Evolutionary conservation across 1,140 invertebrate genomes (phyloP).

Genomic region (Bombyx mandarina): DNA sequence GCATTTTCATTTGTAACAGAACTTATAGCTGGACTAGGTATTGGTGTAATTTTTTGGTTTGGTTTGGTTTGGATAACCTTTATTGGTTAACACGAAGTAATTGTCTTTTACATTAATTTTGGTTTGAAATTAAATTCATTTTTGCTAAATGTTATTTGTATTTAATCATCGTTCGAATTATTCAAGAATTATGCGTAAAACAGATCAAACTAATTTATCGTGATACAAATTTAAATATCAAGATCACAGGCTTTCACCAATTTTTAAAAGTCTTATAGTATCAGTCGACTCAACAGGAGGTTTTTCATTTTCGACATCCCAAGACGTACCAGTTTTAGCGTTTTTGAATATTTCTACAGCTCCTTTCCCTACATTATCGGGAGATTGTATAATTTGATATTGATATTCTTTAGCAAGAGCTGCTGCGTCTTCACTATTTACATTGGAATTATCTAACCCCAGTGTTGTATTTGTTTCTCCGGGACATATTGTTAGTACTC

Average conservation of each 20-base stretch:
- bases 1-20: too few species aligned
- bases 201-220: not conserved
- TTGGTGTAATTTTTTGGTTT: too few species aligned
- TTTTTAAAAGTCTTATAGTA: too few species aligned
- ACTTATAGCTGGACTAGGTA: too few species aligned
- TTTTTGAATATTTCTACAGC: slow-evolving; percentile 34
- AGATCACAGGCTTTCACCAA: too few species aligned
- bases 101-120: not conserved
- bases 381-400: slow-evolving; percentile 24
- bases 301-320: not conserved
- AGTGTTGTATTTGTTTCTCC: slow-evolving; percentile 59
- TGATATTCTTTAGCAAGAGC: slow-evolving; percentile 21
- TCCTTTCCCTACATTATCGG: slow-evolving; percentile 30
- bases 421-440: slow-evolving; percentile 16
- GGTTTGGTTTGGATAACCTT: too few species aligned
- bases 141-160: not conserved
- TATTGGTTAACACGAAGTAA: not conserved
- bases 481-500: slow-evolving; percentile 70
- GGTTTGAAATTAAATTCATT: not conserved
- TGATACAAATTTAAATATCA: not conserved
- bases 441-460: slow-evolving; percentile 36
- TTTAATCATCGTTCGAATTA: not conserved
- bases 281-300: not conserved
- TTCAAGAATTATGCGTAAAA: not conserved
- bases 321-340: slow-evolving; percentile 1